phyloP scores from a whole-genome alignment of 2,888 invertebrate genomes.

The Seira sanloemensis region DNA sequence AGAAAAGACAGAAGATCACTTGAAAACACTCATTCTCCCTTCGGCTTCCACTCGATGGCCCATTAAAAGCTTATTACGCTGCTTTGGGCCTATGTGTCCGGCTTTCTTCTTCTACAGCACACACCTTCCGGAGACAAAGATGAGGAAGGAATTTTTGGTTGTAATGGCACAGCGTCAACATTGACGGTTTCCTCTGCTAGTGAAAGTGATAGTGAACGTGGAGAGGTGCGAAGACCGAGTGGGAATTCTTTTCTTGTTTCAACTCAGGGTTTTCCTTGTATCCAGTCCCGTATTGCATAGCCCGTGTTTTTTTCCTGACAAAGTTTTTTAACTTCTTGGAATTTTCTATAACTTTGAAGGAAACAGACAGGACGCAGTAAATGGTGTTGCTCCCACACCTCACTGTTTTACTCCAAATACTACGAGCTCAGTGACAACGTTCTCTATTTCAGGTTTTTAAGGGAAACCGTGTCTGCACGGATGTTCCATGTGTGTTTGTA shows the following conservation, averaged over 20 bases:
- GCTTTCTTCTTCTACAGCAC: not conserved
- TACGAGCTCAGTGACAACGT: not conserved
- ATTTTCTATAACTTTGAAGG: not conserved
- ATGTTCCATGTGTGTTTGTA: not conserved
- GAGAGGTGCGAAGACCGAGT: constrained; percentile 47
- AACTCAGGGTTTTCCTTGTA: constrained; percentile 1
- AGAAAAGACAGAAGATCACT: not conserved
- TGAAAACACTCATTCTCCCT: not conserved
- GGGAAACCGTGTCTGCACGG: not conserved
- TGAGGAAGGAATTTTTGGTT: not conserved
- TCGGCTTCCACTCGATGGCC: not conserved
- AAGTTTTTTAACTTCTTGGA: not conserved
- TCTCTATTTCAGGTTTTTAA: not conserved
- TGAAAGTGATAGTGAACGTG: constrained; percentile 26
- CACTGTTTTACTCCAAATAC: not conserved
- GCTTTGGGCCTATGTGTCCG: not conserved
- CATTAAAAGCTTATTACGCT: not conserved
- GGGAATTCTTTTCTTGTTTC: constrained; percentile 26
- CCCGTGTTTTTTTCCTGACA: not conserved
- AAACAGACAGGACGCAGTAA: not conserved
- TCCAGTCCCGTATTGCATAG: not conserved
- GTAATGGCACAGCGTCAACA: not conserved
- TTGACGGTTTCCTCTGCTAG: not conserved
- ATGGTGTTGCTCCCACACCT: constrained; percentile 12
- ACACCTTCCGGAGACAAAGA: not conserved